These are phyloP conservation scores for Drosophila dunni DNA, from an alignment of 1,140 invertebrate species.

Conservation along the genomic window DNA sequence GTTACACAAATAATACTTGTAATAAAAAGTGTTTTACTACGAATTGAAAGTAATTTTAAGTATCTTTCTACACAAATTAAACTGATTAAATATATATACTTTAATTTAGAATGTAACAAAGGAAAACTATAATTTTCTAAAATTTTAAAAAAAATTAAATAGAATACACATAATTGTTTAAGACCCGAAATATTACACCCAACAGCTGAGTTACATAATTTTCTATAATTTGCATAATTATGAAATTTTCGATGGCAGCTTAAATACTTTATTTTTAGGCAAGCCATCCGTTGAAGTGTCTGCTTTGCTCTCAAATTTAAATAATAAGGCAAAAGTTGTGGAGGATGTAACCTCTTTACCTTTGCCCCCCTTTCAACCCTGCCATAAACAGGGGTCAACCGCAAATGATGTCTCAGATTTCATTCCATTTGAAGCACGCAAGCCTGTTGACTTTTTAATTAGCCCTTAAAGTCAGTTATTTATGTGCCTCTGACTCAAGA, in stretches of 20 bases:
- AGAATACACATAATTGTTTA: too few relatives aligned
- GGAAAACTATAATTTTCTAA: neutral
- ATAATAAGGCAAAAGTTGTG: slow-evolving; percentile 12
- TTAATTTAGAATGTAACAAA: too few relatives aligned
- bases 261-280: neutral
- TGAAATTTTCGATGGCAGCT: slow-evolving; percentile 1
- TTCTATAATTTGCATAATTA: neutral
- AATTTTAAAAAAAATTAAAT: neutral
- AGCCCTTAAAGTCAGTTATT: slow-evolving; percentile 27
- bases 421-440: neutral
- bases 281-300: too few relatives aligned
- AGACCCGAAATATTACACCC: too few relatives aligned
- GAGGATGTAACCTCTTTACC: neutral
- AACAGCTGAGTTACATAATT: too few relatives aligned
- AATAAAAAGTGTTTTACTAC: neutral
- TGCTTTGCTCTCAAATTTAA: neutral
- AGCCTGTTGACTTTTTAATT: slow-evolving; percentile 51
- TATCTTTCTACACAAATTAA: too few relatives aligned
- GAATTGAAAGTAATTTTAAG: neutral
- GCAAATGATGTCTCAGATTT: slow-evolving; percentile 27
- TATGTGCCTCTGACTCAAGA: slow-evolving; percentile 6
- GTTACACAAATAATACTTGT: neutral
- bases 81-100: too few relatives aligned
- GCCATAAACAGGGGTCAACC: slow-evolving; percentile 14
- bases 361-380: neutral